Evolutionary conservation across 2,797 vertebrate species (phyloP), one percentile per base, ranked within the genome.

Genomic region (Gadopsis marmoratus): DNA sequence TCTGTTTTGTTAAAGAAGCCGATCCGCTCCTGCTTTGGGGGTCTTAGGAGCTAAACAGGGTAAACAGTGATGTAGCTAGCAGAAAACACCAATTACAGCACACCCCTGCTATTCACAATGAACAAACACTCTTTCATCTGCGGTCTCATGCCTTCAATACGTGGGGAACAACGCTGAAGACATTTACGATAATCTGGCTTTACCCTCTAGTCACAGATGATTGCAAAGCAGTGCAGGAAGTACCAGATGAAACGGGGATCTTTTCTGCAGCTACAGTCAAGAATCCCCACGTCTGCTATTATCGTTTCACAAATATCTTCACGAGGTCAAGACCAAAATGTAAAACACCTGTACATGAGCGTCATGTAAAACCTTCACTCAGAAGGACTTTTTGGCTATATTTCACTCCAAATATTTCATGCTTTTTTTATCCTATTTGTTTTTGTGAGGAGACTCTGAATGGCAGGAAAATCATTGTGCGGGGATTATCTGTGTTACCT

Each of bases 51-150:
- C 82, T 77, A 81, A 93, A 91, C 31, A 73, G 65, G 54, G 82
- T 90, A 89, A 90, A 91, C 75, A 89, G 76, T 89, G 81, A 93
- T 88, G 86, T 65, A 67, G 83, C 79, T 63, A 64, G 56, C 76
- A 84, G 83, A 93, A 95, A 94, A 94, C 86, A 92, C 77, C 91
- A 91, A 91, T 94, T 94, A 94, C 78, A 86, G 84, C 51, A 54
- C 76, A 89, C 78, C 85, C 83, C 86, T 87, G 79, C 86, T 76
- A 90, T 88, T 90, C 82, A 88, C 71, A 65, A 86, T 83, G 90
- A 89, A 91, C 88, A 92, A 92, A 77, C 73, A 76, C 48, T 81
- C 91, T 91, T 92, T 94, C 86, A 93, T 91, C 71, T 84, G 75
- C 29, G 14, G 71, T 84, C 77, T 86, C 76, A 78, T 59, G 63